Percentiles rank a stretch among this genome's conserved stretches.
Evolutionary conservation across 2,113 vertebrate species (phyloP).

Genomic region (Pseudonaja textilis): DNA sequence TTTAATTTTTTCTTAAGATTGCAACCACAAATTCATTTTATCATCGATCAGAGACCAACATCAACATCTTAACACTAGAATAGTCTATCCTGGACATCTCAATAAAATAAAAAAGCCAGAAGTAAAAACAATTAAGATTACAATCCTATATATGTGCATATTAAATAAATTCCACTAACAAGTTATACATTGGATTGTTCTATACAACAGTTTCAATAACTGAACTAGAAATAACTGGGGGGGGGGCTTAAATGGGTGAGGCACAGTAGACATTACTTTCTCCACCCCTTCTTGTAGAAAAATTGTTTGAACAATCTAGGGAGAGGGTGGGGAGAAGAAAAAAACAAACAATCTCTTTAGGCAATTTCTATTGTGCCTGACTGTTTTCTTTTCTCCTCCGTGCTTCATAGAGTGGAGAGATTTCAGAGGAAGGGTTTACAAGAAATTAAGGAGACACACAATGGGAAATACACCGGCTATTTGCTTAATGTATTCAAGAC

Average conservation of each 20-base stretch:
- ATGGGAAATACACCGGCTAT: background rate
- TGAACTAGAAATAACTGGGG: background rate
- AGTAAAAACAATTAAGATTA: background rate
- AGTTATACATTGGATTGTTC: background rate
- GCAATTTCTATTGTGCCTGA: background rate
- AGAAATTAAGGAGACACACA: background rate
- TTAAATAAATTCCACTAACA: background rate
- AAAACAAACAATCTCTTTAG: background rate
- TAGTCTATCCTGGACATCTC: background rate
- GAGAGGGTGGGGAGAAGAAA: fast-evolving
- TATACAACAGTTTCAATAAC: background rate
- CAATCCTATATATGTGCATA: background rate
- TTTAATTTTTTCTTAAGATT: background rate
- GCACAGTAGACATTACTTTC: background rate
- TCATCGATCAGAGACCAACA: background rate
- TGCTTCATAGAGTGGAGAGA: background rate
- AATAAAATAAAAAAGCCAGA: background rate
- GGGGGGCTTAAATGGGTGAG: background rate
- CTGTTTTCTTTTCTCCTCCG: background rate
- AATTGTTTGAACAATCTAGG: background rate
- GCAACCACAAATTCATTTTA: background rate
- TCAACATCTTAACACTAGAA: background rate
- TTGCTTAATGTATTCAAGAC: background rate
- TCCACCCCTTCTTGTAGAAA: background rate
- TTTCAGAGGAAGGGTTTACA: background rate